A percentile compares a stretch with the other conserved stretches of the same genome.
Conservation (phyloP, 2,113 vertebrate species). For the Sphyrna mokarran region DNA sequence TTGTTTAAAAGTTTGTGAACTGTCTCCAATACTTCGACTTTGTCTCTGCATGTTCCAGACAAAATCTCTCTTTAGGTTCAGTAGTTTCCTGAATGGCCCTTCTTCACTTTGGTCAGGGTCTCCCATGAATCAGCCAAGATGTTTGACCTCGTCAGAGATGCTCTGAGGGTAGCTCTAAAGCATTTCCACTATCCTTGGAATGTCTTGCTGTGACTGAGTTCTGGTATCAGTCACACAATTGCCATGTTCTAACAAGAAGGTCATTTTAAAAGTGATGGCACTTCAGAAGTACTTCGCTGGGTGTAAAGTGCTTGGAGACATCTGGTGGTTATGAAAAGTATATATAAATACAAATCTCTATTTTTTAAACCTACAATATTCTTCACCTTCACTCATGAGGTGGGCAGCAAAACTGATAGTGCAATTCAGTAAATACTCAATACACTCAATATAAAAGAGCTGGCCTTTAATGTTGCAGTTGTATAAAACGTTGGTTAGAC, state of each 20-base stretch:
- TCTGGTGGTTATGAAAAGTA: not conserved
- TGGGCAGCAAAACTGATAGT: not conserved
- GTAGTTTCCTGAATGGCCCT: not conserved
- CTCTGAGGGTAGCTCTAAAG: not conserved
- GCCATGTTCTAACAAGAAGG: not conserved
- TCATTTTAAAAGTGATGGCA: not conserved
- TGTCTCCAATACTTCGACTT: not conserved
- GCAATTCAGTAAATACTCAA: not conserved
- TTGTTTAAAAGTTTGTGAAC: not conserved
- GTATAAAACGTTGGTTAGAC: too few species aligned
- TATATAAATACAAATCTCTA: too few species aligned
- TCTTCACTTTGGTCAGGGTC: not conserved
- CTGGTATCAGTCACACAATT: not conserved
- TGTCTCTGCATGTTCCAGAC: not conserved
- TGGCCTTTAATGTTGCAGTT: too few species aligned
- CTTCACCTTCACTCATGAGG: not conserved
- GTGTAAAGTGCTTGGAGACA: too few species aligned
- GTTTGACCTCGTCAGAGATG: not conserved
- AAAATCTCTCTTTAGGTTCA: not conserved
- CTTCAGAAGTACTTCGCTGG: not conserved
- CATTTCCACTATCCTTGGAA: not conserved
- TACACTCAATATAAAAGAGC: not conserved
- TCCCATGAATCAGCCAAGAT: not conserved
- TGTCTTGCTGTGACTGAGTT: not conserved
- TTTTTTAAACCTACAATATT: not conserved